Base-by-base conservation (phyloP, 2,797 vertebrate species). In the Gymnodraco acuticeps region DNA sequence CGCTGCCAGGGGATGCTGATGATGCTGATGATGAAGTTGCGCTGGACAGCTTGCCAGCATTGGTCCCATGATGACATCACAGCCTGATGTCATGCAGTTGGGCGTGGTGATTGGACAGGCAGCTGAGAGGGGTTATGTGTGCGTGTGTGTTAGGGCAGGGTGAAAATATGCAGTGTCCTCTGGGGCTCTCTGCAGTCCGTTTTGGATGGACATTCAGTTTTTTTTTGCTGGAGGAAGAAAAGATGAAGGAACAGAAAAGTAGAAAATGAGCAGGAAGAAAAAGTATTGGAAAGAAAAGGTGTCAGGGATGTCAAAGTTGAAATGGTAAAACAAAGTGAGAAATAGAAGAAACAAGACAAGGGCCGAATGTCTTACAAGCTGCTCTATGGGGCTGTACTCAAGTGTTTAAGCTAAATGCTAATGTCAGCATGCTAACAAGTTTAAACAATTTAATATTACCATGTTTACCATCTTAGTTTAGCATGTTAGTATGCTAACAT, bases 61-160 rank as follows among this genome's bases (percentile, higher is more conserved):
- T 75, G 93, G 94, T 94, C 94, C 92, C 93, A 78, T 92, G 93
- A 94, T 95, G 95, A 96, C 95, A 95, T 96, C 95, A 95, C 92
- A 3, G 77, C 50, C 86, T 95, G 94, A 96, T 95, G 93, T 95
- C 94, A 95, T 89, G 70, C 82, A 89, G 88, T 91, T 87, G 89
- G 95, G 95, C 84, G 94, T 93, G 95, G 94, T 85, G 84, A 88
- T 82, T 88, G 89, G 88, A 85, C 88, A 87, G 87, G 87, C 90
- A 93, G 89, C 89, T 93, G 93, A 93, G 83, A 83, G 58, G 80
- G 72, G 87, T 83, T 84, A 58, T 70, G 80, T 80, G 80, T 75
- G 54, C 75, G 55, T 73, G 68, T 78, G 54, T 82, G 82, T 86
- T 83, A 89, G 90, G 88, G 89, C 88, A 85, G 88, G 86, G 91